Evolutionary conservation across 2,888 invertebrate genomes (phyloP).

Genomic region (Drosophila koepferae): DNA sequence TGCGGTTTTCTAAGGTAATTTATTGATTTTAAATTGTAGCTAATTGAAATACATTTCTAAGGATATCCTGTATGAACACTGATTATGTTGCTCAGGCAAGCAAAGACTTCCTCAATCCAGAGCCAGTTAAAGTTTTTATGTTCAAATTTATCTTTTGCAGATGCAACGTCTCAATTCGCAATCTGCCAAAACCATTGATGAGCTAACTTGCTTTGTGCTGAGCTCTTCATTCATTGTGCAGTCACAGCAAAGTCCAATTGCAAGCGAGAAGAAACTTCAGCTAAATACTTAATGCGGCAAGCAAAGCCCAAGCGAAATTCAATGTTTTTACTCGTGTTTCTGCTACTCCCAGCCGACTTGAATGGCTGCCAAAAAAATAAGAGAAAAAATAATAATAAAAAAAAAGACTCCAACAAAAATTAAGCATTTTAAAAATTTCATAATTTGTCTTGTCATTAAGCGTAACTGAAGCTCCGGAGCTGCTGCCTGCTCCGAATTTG

Average conservation of each 20-base stretch:
- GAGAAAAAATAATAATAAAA: slow-evolving; percentile 36
- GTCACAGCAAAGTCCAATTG: slow-evolving; percentile 39
- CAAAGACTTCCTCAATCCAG: background rate
- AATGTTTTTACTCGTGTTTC: background rate
- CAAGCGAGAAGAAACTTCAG: slow-evolving; percentile 25
- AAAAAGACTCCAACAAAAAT: slow-evolving; percentile 49
- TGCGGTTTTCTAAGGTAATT: too few relatives aligned
- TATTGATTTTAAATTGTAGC: too few relatives aligned
- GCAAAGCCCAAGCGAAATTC: slow-evolving; percentile 14
- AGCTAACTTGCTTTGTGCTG: slow-evolving; percentile 4
- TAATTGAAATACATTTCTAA: too few relatives aligned
- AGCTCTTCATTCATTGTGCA: slow-evolving; percentile 18
- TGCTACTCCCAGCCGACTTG: slow-evolving; percentile 21
- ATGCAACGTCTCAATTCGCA: background rate
- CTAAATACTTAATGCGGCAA: slow-evolving; percentile 53
- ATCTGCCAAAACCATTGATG: slow-evolving; percentile 17
- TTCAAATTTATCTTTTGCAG: background rate
- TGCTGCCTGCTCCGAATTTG: slow-evolving; percentile 38
- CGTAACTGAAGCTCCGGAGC: slow-evolving; percentile 30
- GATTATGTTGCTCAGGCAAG: too few relatives aligned
- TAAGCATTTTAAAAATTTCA: slow-evolving; percentile 73
- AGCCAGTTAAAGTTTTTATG: background rate
- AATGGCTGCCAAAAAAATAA: slow-evolving; percentile 51
- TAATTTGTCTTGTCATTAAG: slow-evolving; percentile 77
- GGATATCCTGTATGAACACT: too few relatives aligned